Conservation (phyloP, 2,888 invertebrate species). For the Drosophila eohydei region DNA sequence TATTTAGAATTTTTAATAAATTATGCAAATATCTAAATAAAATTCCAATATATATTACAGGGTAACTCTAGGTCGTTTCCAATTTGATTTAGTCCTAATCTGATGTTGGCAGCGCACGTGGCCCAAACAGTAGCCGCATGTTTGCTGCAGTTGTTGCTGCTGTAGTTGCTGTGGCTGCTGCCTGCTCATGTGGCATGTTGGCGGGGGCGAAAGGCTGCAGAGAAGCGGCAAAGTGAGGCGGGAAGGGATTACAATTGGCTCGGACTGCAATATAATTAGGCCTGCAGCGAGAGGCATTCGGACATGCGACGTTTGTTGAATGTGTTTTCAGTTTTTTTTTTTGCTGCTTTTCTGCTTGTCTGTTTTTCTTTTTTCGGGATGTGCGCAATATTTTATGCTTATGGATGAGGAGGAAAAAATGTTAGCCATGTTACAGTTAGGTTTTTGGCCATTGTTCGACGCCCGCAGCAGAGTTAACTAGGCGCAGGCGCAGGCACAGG, state of each 20-base stretch:
- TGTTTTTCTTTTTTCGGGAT: conserved; percentile 41
- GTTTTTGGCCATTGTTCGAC: conserved; percentile 73
- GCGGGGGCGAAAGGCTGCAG: conserved; percentile 29
- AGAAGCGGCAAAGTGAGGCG: not conserved
- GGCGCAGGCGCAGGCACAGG: conserved; percentile 32
- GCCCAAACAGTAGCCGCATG: conserved; percentile 54
- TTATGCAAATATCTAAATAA: not conserved
- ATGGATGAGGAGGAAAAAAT: conserved; percentile 52
- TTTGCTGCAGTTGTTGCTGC: conserved; percentile 47
- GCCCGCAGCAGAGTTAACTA: conserved; percentile 61
- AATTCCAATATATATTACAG: conserved; percentile 11
- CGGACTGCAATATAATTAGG: conserved; percentile 74
- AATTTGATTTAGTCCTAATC: conserved; percentile 1
- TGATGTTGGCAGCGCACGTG: conserved; percentile 64
- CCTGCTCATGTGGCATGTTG: conserved; percentile 21
- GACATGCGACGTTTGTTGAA: conserved; percentile 62
- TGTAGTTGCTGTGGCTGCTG: conserved; percentile 41
- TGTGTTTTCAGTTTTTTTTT: conserved; percentile 23
- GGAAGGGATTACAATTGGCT: conserved; percentile 41
- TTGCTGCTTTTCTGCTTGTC: not conserved
- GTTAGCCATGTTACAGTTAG: conserved; percentile 71
- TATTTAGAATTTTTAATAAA: not conserved
- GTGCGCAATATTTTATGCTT: conserved; percentile 79
- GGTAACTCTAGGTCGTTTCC: conserved; percentile 18
- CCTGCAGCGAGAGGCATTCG: conserved; percentile 66